Evolutionary conservation across 1,140 invertebrate species (phyloP).

Genomic region (Drosophila teissieri): DNA sequence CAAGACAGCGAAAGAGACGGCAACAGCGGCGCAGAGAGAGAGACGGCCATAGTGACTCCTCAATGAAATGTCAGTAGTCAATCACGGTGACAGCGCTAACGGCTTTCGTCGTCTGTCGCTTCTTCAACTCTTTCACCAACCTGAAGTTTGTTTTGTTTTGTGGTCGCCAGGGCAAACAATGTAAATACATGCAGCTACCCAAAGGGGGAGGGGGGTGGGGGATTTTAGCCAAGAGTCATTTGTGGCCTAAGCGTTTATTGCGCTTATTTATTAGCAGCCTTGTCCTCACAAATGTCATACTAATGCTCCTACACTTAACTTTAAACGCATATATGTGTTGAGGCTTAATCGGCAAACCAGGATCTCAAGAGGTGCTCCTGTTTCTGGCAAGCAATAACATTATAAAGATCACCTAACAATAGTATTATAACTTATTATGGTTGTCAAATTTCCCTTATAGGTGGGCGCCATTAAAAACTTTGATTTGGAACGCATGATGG

Average conservation of each 20-base stretch:
- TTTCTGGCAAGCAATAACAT: neutral
- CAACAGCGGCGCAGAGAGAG: slow-evolving; percentile 1
- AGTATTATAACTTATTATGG: neutral
- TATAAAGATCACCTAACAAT: neutral
- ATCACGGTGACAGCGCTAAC: slow-evolving; percentile 54
- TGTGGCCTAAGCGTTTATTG: slow-evolving; percentile 11
- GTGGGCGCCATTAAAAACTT: slow-evolving; percentile 86
- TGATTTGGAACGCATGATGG: slow-evolving; percentile 87
- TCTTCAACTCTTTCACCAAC: neutral
- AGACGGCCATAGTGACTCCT: slow-evolving; percentile 18
- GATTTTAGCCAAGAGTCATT: neutral
- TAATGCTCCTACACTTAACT: no score
- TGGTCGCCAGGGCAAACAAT: slow-evolving; percentile 27
- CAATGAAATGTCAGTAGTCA: slow-evolving; percentile 54
- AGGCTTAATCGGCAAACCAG: no score
- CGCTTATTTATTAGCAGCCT: slow-evolving; percentile 6
- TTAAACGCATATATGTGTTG: no score
- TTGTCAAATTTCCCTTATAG: slow-evolving; percentile 35
- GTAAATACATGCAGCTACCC: slow-evolving; percentile 16
- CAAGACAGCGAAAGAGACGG: slow-evolving; percentile 11
- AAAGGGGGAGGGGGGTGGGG: neutral
- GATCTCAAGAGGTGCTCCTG: no score
- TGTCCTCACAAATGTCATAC: neutral
- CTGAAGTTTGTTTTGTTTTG: slow-evolving; percentile 20
- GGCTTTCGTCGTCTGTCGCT: slow-evolving; percentile 37